Evolutionary conservation across 2,888 invertebrate genomes (phyloP), one percentile per base, ranked within the genome.

Genomic region (Cephus pulcher): DNA sequence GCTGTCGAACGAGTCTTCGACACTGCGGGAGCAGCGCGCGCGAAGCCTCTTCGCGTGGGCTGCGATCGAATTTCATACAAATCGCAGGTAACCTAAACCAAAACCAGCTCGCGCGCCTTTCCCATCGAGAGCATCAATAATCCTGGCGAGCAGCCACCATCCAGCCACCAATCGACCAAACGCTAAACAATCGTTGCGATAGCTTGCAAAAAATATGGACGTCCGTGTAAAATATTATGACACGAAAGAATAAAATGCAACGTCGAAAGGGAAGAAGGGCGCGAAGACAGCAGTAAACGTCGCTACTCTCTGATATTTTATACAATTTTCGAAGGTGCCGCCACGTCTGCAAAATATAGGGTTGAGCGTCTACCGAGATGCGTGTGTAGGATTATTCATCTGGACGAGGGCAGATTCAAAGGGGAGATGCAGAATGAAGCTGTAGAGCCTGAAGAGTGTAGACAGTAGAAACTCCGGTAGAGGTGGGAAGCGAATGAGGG

Each of bases 51-150:
- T 82, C 77, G 77, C 79, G 83, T 80, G 85, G 79, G 80, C 80
- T 76, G 80, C 84, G 87, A 90, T 90, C 89, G 89, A 90, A 90
- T 89, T 89, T 89, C 88, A 90, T 90, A 90, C 89, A 90, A 90
- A 90, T 90, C 88, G 87, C 86, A 82, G 86, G 90, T 89, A 90
- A 90, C 88, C 86, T 87, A 88, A 90, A 87, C 89, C 89, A 86
- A 88, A 88, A 87, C 82, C 86, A 85, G 85, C 84, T 86, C 83
- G 83, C 80, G 82, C 78, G 83, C 83, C 81, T 75, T 82, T 79
- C 79, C 80, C 79, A 76, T 77, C 79, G 76, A 82, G 77, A 83
- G 84, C 88, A 88, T 89, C 87, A 88, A 89, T 89, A 88, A 88
- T 82, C 81, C 77, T 79, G 78, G 69, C 85, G 75, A 12, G 70